A percentile compares a stretch with the other conserved stretches of the same genome.
phyloP scores from a whole-genome alignment of 2,113 vertebrate genomes.

The Hyla sarda region DNA sequence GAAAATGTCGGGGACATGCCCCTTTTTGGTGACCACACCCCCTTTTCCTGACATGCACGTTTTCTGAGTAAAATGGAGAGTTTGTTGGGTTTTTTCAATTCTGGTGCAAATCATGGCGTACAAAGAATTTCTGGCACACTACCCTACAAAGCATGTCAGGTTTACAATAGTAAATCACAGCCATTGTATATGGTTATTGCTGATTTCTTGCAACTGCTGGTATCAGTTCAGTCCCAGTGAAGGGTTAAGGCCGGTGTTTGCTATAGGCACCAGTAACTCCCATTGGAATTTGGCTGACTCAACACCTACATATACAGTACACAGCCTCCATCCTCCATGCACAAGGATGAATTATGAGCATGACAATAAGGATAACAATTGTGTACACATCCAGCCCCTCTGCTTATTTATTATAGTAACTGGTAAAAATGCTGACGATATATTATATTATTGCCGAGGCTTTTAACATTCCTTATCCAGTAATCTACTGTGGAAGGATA shows the following conservation, averaged over 20 bases:
- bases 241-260: not conserved
- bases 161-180: too few relatives aligned
- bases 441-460: not conserved
- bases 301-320: not conserved
- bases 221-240: not conserved
- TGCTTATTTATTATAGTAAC: not conserved
- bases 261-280: not conserved
- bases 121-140: too few relatives aligned
- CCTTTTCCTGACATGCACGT: too few relatives aligned
- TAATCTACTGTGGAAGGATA: not conserved
- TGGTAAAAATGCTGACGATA: constrained; percentile 8
- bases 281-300: not conserved
- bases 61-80: too few relatives aligned
- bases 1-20: too few relatives aligned
- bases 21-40: too few relatives aligned
- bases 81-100: too few relatives aligned
- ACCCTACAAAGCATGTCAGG: too few relatives aligned
- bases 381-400: not conserved
- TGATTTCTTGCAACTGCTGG: not conserved
- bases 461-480: constrained; percentile 2
- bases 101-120: too few relatives aligned
- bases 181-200: not conserved
- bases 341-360: not conserved
- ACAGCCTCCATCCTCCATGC: constrained; percentile 5
- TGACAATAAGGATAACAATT: not conserved